Conservation (phyloP, 1,140 invertebrate species). For the Sarcophaga bullata region DNA sequence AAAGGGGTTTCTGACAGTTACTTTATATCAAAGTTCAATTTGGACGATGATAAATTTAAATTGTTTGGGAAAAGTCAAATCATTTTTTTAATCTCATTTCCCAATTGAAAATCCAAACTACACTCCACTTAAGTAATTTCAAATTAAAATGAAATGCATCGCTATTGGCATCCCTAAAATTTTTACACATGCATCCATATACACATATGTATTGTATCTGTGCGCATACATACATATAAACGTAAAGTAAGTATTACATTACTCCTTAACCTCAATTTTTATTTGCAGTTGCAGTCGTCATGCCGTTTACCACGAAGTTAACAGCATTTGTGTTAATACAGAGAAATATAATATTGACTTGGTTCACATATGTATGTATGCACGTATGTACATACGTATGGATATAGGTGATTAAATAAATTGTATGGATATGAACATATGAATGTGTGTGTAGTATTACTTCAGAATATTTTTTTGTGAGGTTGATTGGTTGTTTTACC, state of each 20-base stretch:
- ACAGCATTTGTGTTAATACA: slow-evolving; percentile 1
- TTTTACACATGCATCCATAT: background rate
- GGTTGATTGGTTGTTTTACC: background rate
- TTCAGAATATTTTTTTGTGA: background rate
- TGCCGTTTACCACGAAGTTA: slow-evolving; percentile 13
- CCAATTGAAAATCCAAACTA: too few relatives aligned
- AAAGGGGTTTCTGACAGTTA: too few relatives aligned
- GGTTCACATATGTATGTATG: background rate
- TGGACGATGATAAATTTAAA: too few relatives aligned
- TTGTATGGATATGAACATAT: background rate
- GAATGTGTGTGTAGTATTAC: background rate
- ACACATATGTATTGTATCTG: background rate
- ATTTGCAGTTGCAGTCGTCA: background rate
- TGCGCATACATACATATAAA: background rate
- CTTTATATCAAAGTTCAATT: too few relatives aligned
- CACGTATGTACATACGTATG: background rate
- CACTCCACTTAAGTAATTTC: too few relatives aligned
- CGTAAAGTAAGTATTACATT: slow-evolving; percentile 30
- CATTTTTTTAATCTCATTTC: too few relatives aligned
- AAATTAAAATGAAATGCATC: too few relatives aligned
- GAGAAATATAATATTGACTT: background rate
- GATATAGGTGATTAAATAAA: background rate
- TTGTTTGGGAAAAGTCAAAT: too few relatives aligned
- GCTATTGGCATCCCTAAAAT: too few relatives aligned
- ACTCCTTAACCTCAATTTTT: slow-evolving; percentile 35